These are phyloP conservation scores for Paramisgurnus dabryanus DNA, from an alignment of 2,113 vertebrate species.

Conservation along the genomic window DNA sequence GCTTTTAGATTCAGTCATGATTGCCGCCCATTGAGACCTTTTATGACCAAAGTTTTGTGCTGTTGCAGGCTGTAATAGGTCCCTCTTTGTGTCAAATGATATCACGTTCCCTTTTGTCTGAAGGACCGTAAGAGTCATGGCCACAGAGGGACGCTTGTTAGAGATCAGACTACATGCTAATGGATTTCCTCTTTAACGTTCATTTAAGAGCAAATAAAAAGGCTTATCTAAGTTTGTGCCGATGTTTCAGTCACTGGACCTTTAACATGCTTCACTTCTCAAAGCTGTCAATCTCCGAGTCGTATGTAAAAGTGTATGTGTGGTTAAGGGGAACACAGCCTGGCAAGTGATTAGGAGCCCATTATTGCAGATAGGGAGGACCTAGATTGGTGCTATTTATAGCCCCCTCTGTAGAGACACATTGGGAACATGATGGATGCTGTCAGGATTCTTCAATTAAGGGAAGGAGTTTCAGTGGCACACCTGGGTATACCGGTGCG, in stretches of 20 bases:
- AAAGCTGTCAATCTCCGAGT: conserved; percentile 55
- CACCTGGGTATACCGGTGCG: conserved; percentile 44
- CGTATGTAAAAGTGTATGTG: conserved; percentile 41
- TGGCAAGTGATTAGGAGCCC: conserved; percentile 52
- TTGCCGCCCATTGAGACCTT: conserved; percentile 21
- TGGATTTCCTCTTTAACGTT: conserved; percentile 31
- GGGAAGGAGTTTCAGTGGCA: conserved; percentile 30
- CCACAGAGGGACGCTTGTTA: conserved; percentile 18
- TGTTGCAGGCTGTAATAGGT: conserved; percentile 14
- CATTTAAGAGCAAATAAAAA: conserved; percentile 12
- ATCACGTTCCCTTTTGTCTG: conserved; percentile 21
- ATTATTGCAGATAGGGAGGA: conserved; percentile 47
- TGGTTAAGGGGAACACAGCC: background rate
- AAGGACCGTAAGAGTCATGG: conserved; percentile 3
- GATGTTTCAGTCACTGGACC: conserved; percentile 32
- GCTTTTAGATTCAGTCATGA: conserved; percentile 8
- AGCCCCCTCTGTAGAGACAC: conserved; percentile 39
- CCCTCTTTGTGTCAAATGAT: conserved; percentile 27
- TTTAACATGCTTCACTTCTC: conserved; percentile 19
- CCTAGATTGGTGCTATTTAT: conserved; percentile 56
- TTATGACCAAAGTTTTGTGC: conserved; percentile 29
- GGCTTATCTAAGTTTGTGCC: conserved; percentile 16
- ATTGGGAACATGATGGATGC: conserved; percentile 35
- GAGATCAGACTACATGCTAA: conserved; percentile 35
- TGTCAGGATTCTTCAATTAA: conserved; percentile 51